phyloP scores from a whole-genome alignment of 2,888 invertebrate species.

The Torymus auratus region DNA sequence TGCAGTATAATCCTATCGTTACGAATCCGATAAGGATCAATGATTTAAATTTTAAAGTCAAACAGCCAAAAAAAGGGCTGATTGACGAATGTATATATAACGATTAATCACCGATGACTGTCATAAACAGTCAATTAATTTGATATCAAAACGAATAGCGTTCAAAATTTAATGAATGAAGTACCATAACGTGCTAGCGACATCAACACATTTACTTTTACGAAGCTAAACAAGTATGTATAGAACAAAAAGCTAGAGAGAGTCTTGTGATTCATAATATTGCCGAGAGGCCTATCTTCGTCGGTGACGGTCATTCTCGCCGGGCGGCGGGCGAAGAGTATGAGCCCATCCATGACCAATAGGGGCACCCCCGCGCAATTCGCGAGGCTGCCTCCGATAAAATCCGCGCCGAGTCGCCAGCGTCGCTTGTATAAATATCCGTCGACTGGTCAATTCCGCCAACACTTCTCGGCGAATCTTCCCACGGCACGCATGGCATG shows the following conservation, averaged over 20 bases:
- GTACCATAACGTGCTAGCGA: too few species aligned
- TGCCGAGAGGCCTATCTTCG: not conserved
- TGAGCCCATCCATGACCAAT: too few species aligned
- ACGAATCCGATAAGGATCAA: not conserved
- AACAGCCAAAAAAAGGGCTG: slow-evolving; percentile 5
- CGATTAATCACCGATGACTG: slow-evolving; percentile 12
- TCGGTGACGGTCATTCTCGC: too few species aligned
- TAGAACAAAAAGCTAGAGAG: too few species aligned
- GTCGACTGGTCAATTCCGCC: slow-evolving; percentile 40
- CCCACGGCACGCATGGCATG: slow-evolving; percentile 45
- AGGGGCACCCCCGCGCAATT: too few species aligned
- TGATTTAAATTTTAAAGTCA: slow-evolving; percentile 16
- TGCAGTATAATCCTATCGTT: not conserved
- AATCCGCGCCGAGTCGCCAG: slow-evolving; percentile 31
- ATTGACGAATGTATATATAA: not conserved
- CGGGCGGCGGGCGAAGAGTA: too few species aligned
- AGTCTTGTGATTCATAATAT: too few species aligned
- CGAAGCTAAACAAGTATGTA: too few species aligned
- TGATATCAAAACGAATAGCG: not conserved
- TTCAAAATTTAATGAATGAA: too few species aligned
- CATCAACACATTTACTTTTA: too few species aligned
- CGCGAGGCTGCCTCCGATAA: not conserved
- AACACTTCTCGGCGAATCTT: slow-evolving; percentile 39
- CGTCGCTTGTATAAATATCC: slow-evolving; percentile 39
- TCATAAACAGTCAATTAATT: slow-evolving; percentile 21